These are phyloP conservation scores for Serinus canaria DNA, from an alignment of 2,113 vertebrate species.

Conservation along the genomic window DNA sequence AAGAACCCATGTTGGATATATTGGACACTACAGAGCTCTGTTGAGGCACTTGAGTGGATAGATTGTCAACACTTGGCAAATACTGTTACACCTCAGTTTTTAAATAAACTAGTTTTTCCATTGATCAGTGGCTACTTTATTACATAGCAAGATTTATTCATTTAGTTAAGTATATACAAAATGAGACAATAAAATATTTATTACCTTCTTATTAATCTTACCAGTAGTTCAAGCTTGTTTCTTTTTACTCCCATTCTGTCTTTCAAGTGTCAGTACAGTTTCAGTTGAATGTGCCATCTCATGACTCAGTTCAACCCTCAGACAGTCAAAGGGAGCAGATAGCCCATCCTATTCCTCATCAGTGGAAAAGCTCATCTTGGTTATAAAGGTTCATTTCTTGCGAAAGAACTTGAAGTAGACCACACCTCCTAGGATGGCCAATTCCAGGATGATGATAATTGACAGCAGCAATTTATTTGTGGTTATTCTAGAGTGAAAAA, in stretches of 20 bases:
- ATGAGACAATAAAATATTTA: slow-evolving; percentile 73
- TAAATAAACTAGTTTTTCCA: slow-evolving; percentile 66
- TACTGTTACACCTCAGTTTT: slow-evolving; percentile 24
- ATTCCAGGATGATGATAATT: slow-evolving; percentile 90
- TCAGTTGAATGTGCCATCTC: neutral
- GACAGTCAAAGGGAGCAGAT: neutral
- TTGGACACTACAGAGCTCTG: slow-evolving; percentile 45
- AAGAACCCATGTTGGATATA: neutral
- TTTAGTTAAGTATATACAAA: slow-evolving; percentile 61
- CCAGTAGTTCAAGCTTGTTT: slow-evolving; percentile 52
- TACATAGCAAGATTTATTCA: slow-evolving; percentile 50
- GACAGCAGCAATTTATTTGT: slow-evolving; percentile 93
- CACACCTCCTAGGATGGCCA: slow-evolving; percentile 87
- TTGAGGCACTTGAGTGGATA: slow-evolving; percentile 5
- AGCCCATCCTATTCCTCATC: neutral
- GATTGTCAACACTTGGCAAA: slow-evolving; percentile 46
- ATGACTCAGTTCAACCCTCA: neutral
- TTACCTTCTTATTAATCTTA: slow-evolving; percentile 68
- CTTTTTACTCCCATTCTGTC: slow-evolving; percentile 40
- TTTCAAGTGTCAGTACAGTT: slow-evolving; percentile 22
- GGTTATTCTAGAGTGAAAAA: slow-evolving; percentile 75
- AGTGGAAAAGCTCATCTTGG: neutral
- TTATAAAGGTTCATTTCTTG: slow-evolving; percentile 45
- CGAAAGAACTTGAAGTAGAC: slow-evolving; percentile 94
- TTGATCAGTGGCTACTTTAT: slow-evolving; percentile 56